Base-by-base conservation (phyloP, 1,140 invertebrate species). In the Nilaparvata lugens region DNA sequence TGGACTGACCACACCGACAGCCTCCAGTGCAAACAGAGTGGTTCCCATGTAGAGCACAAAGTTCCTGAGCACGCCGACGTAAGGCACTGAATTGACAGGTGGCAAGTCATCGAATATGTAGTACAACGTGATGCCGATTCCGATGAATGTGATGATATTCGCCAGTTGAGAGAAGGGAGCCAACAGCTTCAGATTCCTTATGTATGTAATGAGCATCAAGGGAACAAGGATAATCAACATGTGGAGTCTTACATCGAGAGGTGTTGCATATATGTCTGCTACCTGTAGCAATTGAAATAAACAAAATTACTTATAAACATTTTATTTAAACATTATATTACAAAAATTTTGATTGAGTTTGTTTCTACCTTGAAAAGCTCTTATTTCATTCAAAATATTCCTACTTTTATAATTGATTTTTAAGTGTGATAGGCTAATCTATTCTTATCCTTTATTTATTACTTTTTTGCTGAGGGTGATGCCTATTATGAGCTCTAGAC, bases 1-100 rank as follows among this genome's bases (percentile, higher is more conserved):
- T 11, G 16, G 35, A 83, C 83, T 78, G 70, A 91, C 88, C 72
- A 91, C 86, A 25, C 88, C 89, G 31, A 95, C 92, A 14, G 92
- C 92, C 72, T 95, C 92, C 52, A 95, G 76, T 0, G 93, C 89
- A 75, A 93, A 96, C 4, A 96, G 75, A 0, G 88, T 88, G 0
- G 90, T 94, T 0, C 92, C 92, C 71, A 95, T 90, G 66, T 86
- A 93, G 0, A 91, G 75, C 0, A 86, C 82, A 69, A 85, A 84
- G 52, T 79, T 79, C 38, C 73, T 70, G 0, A 77, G 58, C 0
- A 76, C 71, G 1, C 81, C 83, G 64, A 82, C 76, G 31, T 83
- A 69, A 18, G 80, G 71, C 35, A 81, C 73, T 1, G 82, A 78
- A 11, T 71, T 74, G 1, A 82, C 68, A 1, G 79, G 68, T 6